Conservation (phyloP, 2,888 invertebrate species). For the Sesamia inferens region DNA sequence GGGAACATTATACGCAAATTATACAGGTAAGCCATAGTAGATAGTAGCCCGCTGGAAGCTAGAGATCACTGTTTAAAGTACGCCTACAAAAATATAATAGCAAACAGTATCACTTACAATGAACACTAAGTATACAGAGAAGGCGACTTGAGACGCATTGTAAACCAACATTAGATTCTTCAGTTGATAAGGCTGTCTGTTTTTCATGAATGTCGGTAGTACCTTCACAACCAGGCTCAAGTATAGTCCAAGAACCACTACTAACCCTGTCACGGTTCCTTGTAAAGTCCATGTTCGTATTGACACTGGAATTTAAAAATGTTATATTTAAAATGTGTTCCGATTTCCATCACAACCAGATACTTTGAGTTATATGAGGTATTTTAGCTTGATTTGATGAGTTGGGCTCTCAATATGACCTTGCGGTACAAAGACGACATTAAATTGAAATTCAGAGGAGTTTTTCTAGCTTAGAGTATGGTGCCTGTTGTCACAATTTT, state of each 20-base stretch:
- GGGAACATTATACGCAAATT: too few relatives aligned
- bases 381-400: background rate
- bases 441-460: background rate
- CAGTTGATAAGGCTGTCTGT: conserved; percentile 91
- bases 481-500: background rate
- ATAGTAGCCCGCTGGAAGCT: background rate
- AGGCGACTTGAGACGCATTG: conserved; percentile 92
- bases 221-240: conserved; percentile 91
- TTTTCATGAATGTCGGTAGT: conserved; percentile 93
- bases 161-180: conserved; percentile 92
- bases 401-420: background rate
- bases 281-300: conserved; percentile 76
- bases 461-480: background rate
- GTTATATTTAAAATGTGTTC: background rate
- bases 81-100: conserved; percentile 29
- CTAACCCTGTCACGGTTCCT: conserved; percentile 73
- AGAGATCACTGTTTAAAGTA: background rate
- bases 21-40: background rate
- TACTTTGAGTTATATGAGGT: background rate
- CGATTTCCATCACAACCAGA: background rate
- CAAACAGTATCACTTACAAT: conserved; percentile 85
- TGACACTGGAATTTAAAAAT: conserved; percentile 63
- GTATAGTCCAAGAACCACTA: conserved; percentile 90
- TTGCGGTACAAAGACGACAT: background rate
- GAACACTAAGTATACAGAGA: conserved; percentile 90